Base-by-base conservation (phyloP, 2,888 invertebrate species). In the Chironomus riparius region DNA sequence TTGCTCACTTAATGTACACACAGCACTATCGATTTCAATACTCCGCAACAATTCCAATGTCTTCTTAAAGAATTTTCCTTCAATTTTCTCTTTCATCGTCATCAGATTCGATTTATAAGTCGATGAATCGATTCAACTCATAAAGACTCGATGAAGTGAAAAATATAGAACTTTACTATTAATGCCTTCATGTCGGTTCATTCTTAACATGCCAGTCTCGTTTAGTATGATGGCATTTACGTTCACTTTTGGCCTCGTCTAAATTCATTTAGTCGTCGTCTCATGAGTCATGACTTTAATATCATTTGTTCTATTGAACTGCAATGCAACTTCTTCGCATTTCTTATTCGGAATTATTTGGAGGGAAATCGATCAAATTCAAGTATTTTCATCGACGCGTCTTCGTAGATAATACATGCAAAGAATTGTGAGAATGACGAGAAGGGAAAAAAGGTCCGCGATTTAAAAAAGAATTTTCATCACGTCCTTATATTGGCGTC, bases 161-260 rank as follows among this genome's bases (percentile, higher is more conserved):
- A 38, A 38, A 38, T 38, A 38, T 38, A 38, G 38, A 38, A 38
- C 38, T 38, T 38, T 10, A 2, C 38, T 38, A 38, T 4, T 38
- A 38, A 38, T 38, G 38, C 38, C 38, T 10, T 38, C 38, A 38
- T 38, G 38, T 38, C 38, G 47, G n/a, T 62, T 62, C 68, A 68
- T 74, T 68, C 28, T 73, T 68, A 68, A 4, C 74, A 74, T 74
- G 65, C 74, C 68, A 74, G 74, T 68, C 74, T 74, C 74, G 74
- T 68, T 65, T 47, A 22, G 10, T 56, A 62, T 62, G 24, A 18
- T 24, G 72, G 47, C 28, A 61, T 62, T 73, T 68, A 68, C 73
- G 74, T 74, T 74, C 74, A 74, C 74, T 74, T 74, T 74, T 65
- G 21, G 47, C 38, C 18, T 70, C 15, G 48, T 47, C 22, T 56